Evolutionary conservation across 2,888 invertebrate species (phyloP).

Genomic region (Cheiracanthium punctorium): DNA sequence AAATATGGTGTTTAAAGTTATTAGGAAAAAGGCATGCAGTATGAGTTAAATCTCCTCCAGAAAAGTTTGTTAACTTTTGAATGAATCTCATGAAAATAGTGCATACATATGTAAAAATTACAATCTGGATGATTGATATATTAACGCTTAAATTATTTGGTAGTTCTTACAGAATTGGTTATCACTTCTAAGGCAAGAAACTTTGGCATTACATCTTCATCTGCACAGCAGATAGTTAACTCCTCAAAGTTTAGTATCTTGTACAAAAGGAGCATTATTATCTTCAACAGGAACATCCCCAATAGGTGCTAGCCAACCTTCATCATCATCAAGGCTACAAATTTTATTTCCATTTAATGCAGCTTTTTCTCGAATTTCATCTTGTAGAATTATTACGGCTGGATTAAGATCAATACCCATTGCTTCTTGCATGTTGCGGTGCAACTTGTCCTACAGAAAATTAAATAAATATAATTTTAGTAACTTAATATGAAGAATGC

Average conservation of each 20-base stretch:
- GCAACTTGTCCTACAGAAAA: conserved; percentile 30
- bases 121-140: no score
- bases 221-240: conserved; percentile 1
- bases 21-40: no score
- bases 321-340: conserved; percentile 42
- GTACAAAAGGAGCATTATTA: conserved; percentile 38
- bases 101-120: no score
- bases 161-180: no score
- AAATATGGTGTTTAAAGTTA: no score
- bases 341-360: conserved; percentile 39
- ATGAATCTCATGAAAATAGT: no score
- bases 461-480: not conserved
- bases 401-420: conserved; percentile 60
- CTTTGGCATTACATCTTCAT: conserved; percentile 42
- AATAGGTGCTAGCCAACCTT: conserved; percentile 65
- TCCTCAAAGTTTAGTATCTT: conserved; percentile 63
- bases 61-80: no score
- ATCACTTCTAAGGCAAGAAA: not conserved
- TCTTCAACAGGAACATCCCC: conserved; percentile 63
- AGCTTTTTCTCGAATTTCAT: conserved; percentile 48
- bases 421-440: conserved; percentile 42
- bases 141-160: not conserved
- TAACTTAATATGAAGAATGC: no score
- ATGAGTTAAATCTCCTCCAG: no score
- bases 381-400: conserved; percentile 50